A percentile compares a stretch with the other conserved stretches of the same genome.
phyloP scores from a whole-genome alignment of 2,113 vertebrate genomes.

The Syngnathus scovelli region DNA sequence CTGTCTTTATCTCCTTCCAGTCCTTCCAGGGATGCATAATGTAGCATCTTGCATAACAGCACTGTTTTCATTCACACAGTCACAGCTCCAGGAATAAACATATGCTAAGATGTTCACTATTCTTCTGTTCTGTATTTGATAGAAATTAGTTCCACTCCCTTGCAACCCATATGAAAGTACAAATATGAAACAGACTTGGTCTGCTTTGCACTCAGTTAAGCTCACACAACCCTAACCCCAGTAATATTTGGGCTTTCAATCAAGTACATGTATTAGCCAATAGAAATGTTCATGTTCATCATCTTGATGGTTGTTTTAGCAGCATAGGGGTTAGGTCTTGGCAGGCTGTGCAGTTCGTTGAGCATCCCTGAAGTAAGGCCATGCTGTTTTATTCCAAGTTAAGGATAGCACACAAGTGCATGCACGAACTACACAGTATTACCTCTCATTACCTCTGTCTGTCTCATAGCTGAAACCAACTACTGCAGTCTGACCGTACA shows the following conservation, averaged over 20 bases:
- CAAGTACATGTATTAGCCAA: not conserved
- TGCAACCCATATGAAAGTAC: slow-evolving; percentile 24
- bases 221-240: not conserved
- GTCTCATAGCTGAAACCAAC: slow-evolving; percentile 1
- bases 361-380: slow-evolving; percentile 40
- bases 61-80: slow-evolving; percentile 45
- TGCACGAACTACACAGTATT: not conserved
- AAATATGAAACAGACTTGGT: not conserved
- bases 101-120: slow-evolving; percentile 37
- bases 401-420: slow-evolving; percentile 23
- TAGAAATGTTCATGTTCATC: slow-evolving; percentile 17
- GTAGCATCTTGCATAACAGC: slow-evolving; percentile 51
- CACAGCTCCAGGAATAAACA: slow-evolving; percentile 51
- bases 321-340: slow-evolving; percentile 27
- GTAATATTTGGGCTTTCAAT: slow-evolving; percentile 13
- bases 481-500: slow-evolving; percentile 18
- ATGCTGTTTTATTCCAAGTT: slow-evolving; percentile 4
- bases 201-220: slow-evolving; percentile 7
- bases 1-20: slow-evolving; percentile 34
- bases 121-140: slow-evolving; percentile 43
- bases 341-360: slow-evolving; percentile 9
- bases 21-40: slow-evolving; percentile 58
- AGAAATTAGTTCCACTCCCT: slow-evolving; percentile 28
- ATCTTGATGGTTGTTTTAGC: slow-evolving; percentile 36
- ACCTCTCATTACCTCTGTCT: slow-evolving; percentile 11